Base-by-base conservation (phyloP, 1,140 invertebrate genomes). In the Habropoda laboriosa region DNA sequence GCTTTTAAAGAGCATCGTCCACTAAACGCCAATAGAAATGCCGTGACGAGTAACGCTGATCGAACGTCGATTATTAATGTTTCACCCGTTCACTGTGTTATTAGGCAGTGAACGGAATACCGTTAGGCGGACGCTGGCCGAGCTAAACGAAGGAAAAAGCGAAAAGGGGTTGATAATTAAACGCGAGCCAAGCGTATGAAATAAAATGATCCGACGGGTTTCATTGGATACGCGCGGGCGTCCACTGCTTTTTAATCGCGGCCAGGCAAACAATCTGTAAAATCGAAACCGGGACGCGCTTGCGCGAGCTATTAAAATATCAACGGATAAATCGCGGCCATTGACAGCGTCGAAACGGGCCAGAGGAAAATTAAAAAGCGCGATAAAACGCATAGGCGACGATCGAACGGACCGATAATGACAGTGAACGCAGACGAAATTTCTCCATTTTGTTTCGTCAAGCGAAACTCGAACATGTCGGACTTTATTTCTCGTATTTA, bases 41-140 rank as follows among this genome's bases (percentile, higher is more conserved):
- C n/a, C 27, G 42, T n/a, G 45, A 49, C 42, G 45, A 35, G 60
- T 13, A 16, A 35, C 18, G 27, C 21, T 24, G 6, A 16, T n/a
- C 40, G 53, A 71, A 77, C 38, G 27, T 51, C 32, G 38, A 75
- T 75, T 80, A 64, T 84, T 82, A 80, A 75, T 38, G 40, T 67
- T 67, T 13, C 35, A 7, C 4, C 55, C n/a, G 57, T 58, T 42
- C 24, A 21, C 60, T 12, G 60, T 38, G 42, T n/a, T 30, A 72
- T 32, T 40, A 53, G 35, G 10, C 35, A 18, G 30, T 30, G 35
- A 45, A 16, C 16, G 16, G 4, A 45, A 30, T 45, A 40, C 24
- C 18, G 24, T 2, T 27, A 12, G 24, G 8, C 24, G 51, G 27
- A 12, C 7, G 6, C 53, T 30, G 53, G 53, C 27, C 27, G 32